A percentile compares a stretch with the other conserved stretches of the same genome.
Conservation (phyloP, 2,888 invertebrate species). For the Nomada fabriciana region DNA sequence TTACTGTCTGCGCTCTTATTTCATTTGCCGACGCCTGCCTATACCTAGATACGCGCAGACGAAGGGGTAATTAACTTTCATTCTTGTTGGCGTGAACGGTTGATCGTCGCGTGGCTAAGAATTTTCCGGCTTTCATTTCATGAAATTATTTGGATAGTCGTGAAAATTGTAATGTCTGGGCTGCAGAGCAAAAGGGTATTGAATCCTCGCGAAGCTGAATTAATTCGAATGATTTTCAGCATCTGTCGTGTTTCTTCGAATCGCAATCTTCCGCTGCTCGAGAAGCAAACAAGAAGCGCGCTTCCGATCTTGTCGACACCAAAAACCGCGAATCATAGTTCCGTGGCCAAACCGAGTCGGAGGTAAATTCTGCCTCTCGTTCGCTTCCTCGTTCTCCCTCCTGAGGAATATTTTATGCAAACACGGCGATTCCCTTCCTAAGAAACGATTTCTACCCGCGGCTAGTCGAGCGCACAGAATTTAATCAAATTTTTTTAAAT, state of each 20-base stretch:
- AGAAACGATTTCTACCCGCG: constrained; percentile 63
- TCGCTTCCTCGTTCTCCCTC: constrained; percentile 61
- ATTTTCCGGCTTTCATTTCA: constrained; percentile 30
- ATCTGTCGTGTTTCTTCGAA: background rate
- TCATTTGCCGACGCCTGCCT: constrained; percentile 47
- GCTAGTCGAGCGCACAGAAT: constrained; percentile 49
- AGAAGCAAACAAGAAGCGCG: constrained; percentile 18
- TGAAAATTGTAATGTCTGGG: too few relatives aligned
- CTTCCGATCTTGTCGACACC: constrained; percentile 54
- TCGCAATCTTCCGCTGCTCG: background rate
- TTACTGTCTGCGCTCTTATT: constrained; percentile 44
- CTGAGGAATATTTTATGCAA: constrained; percentile 76
- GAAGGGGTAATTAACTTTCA: constrained; percentile 72
- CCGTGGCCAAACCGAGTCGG: constrained; percentile 55
- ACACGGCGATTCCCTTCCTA: constrained; percentile 66
- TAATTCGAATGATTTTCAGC: background rate
- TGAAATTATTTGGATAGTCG: too few relatives aligned
- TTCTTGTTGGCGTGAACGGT: constrained; percentile 65
- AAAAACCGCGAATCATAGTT: constrained; percentile 66
- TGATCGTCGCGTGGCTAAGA: constrained; percentile 56
- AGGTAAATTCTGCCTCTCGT: constrained; percentile 58
- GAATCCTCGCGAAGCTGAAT: background rate
- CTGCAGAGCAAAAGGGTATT: too few relatives aligned
- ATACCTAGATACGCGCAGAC: constrained; percentile 48
- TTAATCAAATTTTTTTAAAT: constrained; percentile 74